A percentile compares a stretch with the other conserved stretches of the same genome.
These are phyloP conservation scores for Eunapius fragilis DNA, from an alignment of 37 sponge, comb jelly and placozoan genomes.

Conservation along the genomic window DNA sequence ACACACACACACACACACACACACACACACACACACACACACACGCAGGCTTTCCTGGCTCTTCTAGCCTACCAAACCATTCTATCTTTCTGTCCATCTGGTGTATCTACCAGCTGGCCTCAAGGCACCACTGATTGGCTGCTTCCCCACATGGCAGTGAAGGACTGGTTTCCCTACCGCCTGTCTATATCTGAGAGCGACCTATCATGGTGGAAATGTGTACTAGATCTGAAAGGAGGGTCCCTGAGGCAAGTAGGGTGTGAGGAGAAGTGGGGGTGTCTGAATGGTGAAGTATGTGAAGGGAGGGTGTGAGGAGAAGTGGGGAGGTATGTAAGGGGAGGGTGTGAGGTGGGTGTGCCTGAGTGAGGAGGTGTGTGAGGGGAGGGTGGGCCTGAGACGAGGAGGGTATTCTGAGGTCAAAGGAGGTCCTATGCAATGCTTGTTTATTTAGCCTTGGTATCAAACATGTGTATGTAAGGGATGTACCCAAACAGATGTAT, in stretches of 20 bases:
- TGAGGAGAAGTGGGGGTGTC: too few species aligned
- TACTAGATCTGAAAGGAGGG: neutral
- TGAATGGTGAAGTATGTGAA: too few species aligned
- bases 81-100: neutral
- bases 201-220: neutral
- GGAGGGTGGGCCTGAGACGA: too few species aligned
- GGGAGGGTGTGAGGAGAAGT: too few species aligned
- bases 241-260: neutral
- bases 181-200: neutral
- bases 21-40: constrained; percentile 10
- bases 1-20: neutral
- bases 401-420: too few species aligned
- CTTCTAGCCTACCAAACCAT: neutral
- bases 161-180: neutral
- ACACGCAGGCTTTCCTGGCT: neutral
- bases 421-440: too few species aligned
- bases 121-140: neutral
- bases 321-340: too few species aligned
- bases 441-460: too few species aligned
- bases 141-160: neutral
- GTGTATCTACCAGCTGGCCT: neutral
- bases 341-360: too few species aligned
- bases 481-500: too few species aligned
- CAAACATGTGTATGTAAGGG: too few species aligned
- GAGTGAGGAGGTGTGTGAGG: too few species aligned